phyloP scores from a whole-genome alignment of 2,113 vertebrate genomes.

The Cepphus grylle region DNA sequence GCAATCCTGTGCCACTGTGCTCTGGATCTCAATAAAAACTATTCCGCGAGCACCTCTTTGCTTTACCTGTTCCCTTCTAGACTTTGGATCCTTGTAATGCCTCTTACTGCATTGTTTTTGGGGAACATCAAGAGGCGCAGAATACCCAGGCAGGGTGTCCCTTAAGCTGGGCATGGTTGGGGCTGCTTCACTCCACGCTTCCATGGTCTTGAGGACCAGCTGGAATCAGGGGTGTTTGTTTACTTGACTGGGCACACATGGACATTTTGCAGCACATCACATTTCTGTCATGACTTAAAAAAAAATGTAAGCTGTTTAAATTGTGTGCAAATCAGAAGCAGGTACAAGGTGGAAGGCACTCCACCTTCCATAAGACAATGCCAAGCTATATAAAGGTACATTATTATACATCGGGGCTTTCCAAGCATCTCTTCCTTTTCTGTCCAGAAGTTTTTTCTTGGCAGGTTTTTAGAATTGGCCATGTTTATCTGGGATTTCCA shows the following conservation, averaged over 20 bases:
- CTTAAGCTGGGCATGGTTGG: neutral
- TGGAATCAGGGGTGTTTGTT: neutral
- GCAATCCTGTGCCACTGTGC: no score
- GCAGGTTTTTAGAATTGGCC: neutral
- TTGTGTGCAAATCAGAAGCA: neutral
- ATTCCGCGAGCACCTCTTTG: neutral
- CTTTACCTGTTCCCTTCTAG: neutral
- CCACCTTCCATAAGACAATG: neutral
- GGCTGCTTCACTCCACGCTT: neutral
- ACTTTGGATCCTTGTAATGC: neutral
- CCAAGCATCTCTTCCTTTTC: neutral
- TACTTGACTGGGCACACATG: neutral
- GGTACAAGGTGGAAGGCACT: neutral
- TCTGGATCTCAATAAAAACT: neutral
- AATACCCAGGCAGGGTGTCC: no score
- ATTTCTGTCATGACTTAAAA: neutral
- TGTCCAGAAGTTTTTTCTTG: neutral
- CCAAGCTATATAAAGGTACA: neutral
- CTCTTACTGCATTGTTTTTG: neutral
- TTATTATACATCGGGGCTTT: neutral
- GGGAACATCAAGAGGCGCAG: neutral
- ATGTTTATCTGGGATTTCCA: neutral
- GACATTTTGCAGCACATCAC: neutral
- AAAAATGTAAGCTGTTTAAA: neutral
- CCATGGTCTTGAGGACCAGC: neutral